Conservation (phyloP, 2,113 vertebrate genomes). For the Centropus bengalensis region DNA sequence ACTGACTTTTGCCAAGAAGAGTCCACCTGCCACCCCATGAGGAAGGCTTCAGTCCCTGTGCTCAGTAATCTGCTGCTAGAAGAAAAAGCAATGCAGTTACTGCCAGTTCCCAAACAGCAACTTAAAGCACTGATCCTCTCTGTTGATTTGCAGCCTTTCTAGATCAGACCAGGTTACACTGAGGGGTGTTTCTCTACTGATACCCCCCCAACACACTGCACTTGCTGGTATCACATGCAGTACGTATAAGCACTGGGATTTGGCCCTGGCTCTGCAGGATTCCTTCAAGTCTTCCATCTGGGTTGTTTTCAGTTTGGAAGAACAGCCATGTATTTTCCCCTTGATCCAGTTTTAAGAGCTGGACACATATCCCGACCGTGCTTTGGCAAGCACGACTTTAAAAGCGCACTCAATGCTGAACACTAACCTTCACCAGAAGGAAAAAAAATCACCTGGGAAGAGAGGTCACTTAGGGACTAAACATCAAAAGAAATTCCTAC, state of each 20-base stretch:
- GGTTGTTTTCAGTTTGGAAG: background rate
- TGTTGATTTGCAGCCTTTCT: background rate
- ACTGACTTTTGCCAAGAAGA: background rate
- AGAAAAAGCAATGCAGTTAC: background rate
- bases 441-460: background rate
- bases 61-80: background rate
- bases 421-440: background rate
- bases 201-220: fast-evolving
- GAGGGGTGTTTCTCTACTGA: background rate
- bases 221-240: background rate
- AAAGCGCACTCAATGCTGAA: background rate
- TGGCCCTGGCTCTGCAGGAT: background rate
- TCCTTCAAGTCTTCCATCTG: background rate
- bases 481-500: background rate
- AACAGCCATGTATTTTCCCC: background rate
- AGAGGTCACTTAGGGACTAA: background rate
- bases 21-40: background rate
- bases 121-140: background rate
- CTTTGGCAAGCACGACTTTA: background rate
- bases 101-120: background rate
- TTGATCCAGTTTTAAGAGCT: background rate
- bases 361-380: background rate
- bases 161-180: background rate
- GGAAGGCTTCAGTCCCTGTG: background rate
- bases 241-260: background rate